A percentile compares a stretch with the other conserved stretches of the same genome.
phyloP scores from a whole-genome alignment of 2,888 invertebrate species.

The Ochropacha duplaris region DNA sequence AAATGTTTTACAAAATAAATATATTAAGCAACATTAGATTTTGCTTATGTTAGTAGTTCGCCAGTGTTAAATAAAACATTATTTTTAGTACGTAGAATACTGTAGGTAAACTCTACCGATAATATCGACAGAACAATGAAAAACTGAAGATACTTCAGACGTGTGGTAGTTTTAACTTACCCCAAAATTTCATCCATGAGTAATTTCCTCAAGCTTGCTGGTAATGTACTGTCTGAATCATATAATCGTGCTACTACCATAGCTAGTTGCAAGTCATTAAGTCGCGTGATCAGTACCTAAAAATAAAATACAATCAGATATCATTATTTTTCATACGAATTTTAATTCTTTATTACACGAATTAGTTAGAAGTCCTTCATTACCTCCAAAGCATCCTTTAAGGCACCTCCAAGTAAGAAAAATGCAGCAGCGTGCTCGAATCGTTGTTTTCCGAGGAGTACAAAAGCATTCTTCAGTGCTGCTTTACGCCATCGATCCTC shows the following conservation, averaged over 20 bases:
- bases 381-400: conserved; percentile 98
- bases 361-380: no score
- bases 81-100: no score
- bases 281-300: conserved; percentile 92
- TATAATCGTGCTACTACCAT: conserved; percentile 96
- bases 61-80: no score
- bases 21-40: no score
- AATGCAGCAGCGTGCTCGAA: conserved; percentile 99
- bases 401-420: conserved; percentile 96
- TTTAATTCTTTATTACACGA: no score
- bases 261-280: conserved; percentile 97
- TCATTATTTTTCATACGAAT: conserved; percentile 10
- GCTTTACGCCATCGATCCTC: conserved; percentile 98
- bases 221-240: conserved; percentile 90
- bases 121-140: no score
- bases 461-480: conserved; percentile 98
- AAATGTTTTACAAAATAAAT: no score
- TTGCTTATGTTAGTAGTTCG: no score
- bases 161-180: conserved; percentile 43
- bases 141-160: background rate
- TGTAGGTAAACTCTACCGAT: background rate
- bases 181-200: conserved; percentile 91
- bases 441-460: conserved; percentile 95
- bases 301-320: conserved; percentile 20
- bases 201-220: conserved; percentile 87